Evolutionary conservation across 2,113 vertebrate species (phyloP).

Genomic region (Myotis yumanensis): DNA sequence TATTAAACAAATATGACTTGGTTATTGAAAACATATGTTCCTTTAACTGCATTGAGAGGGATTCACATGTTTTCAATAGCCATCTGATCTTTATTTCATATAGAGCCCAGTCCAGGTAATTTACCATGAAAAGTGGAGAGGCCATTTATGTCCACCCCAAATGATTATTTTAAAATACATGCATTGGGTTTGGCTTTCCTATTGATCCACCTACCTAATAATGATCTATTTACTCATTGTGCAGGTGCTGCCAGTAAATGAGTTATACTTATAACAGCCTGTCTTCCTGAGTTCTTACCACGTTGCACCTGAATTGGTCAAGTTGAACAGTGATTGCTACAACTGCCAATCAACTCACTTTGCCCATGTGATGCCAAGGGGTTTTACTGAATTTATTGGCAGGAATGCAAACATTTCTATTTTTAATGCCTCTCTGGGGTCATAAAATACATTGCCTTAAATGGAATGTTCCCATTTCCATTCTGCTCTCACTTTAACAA

Average conservation of each 20-base stretch:
- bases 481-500: neutral
- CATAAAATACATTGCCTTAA: neutral
- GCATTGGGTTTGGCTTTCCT: slow-evolving; percentile 52
- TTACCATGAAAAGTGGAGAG: slow-evolving; percentile 46
- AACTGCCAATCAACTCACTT: neutral
- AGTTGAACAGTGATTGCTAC: neutral
- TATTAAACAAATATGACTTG: slow-evolving; percentile 67
- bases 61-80: slow-evolving; percentile 73
- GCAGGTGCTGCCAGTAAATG: neutral
- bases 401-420: slow-evolving; percentile 6
- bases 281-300: neutral
- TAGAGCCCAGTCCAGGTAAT: slow-evolving; percentile 40
- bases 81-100: slow-evolving; percentile 47
- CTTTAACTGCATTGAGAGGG: slow-evolving; percentile 41
- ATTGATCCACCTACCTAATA: slow-evolving; percentile 39
- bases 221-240: neutral
- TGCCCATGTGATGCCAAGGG: neutral
- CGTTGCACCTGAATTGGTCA: neutral
- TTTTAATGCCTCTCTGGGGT: neutral
- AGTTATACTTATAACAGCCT: neutral
- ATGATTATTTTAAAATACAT: slow-evolving; percentile 63
- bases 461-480: neutral
- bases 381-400: neutral
- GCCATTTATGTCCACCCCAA: slow-evolving; percentile 44
- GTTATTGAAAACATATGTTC: slow-evolving; percentile 76